These are phyloP conservation scores for Cephalopterus ornatus DNA, from an alignment of 2,113 vertebrate species.

Conservation along the genomic window DNA sequence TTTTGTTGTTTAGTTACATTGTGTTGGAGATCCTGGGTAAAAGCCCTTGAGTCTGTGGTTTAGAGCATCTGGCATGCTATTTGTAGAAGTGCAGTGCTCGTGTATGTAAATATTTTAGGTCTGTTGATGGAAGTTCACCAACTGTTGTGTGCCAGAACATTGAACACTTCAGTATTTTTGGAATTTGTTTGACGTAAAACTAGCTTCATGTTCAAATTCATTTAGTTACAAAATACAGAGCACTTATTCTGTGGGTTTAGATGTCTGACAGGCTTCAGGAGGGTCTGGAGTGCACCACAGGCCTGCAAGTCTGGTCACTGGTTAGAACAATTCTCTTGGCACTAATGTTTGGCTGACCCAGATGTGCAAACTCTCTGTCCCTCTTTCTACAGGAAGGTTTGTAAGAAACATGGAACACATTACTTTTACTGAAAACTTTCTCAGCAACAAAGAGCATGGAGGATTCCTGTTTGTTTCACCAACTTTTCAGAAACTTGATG, in stretches of 20 bases:
- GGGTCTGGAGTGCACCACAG: rapidly evolving
- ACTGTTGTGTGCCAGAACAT: neutral
- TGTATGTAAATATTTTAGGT: neutral
- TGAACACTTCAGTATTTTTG: neutral
- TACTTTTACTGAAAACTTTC: slow-evolving; percentile 88
- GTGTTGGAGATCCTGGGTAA: neutral
- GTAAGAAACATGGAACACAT: slow-evolving; percentile 88
- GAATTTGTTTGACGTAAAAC: neutral
- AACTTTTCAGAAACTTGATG: slow-evolving; percentile 84
- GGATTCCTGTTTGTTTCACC: slow-evolving; percentile 91
- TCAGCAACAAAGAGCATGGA: slow-evolving; percentile 87
- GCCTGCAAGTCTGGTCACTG: neutral
- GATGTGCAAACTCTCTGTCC: neutral
- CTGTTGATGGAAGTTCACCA: neutral
- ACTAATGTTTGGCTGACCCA: neutral
- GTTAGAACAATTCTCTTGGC: neutral
- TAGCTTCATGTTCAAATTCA: neutral
- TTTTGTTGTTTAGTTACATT: neutral
- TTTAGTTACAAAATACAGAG: neutral
- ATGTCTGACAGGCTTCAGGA: neutral
- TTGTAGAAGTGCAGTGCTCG: neutral
- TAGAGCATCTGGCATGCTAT: neutral
- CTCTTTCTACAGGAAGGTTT: slow-evolving; percentile 80
- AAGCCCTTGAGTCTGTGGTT: neutral
- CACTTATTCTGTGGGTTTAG: neutral